These are phyloP conservation scores for Chaitophorus viminalis DNA, from an alignment of 2,888 invertebrate species.

Conservation along the genomic window DNA sequence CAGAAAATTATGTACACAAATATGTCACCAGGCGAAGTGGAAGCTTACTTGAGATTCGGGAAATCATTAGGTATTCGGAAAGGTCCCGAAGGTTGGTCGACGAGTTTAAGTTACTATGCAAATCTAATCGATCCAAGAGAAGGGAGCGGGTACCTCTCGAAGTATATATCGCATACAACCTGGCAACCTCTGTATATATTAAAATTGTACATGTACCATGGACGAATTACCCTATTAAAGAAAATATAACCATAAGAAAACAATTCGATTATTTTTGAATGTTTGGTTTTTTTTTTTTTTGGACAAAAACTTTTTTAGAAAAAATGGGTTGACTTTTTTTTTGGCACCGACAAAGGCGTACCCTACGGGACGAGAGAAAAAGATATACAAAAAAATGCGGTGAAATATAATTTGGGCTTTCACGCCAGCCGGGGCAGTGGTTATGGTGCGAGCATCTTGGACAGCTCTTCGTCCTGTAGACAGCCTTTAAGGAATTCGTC, in stretches of 20 bases:
- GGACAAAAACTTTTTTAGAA: slow-evolving; percentile 25
- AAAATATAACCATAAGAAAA: slow-evolving; percentile 49
- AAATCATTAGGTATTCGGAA: slow-evolving; percentile 14
- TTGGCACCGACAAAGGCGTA: slow-evolving; percentile 57
- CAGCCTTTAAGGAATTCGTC: slow-evolving; percentile 98
- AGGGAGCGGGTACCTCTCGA: background rate
- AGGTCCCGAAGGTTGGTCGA: slow-evolving; percentile 13
- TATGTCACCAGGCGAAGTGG: slow-evolving; percentile 22
- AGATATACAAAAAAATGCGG: slow-evolving; percentile 57
- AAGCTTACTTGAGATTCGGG: slow-evolving; percentile 38
- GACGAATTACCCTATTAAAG: slow-evolving; percentile 29
- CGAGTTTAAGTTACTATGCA: background rate
- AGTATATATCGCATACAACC: slow-evolving; percentile 16
- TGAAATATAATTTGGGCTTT: slow-evolving; percentile 43
- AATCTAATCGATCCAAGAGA: slow-evolving; percentile 35
- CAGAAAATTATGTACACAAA: slow-evolving; percentile 52
- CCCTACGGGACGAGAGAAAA: slow-evolving; percentile 52
- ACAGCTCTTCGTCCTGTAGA: slow-evolving; percentile 94
- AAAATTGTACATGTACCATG: slow-evolving; percentile 8
- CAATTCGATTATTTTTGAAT: slow-evolving; percentile 8
- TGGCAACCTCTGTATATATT: slow-evolving; percentile 20
- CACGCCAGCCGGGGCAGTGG: slow-evolving; percentile 59
- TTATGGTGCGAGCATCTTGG: slow-evolving; percentile 93
- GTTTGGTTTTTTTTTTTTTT: slow-evolving; percentile 22
- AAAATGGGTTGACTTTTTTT: slow-evolving; percentile 32